Evolutionary conservation across 2,797 vertebrate genomes (phyloP).

Genomic region (Leptoclinus maculatus): DNA sequence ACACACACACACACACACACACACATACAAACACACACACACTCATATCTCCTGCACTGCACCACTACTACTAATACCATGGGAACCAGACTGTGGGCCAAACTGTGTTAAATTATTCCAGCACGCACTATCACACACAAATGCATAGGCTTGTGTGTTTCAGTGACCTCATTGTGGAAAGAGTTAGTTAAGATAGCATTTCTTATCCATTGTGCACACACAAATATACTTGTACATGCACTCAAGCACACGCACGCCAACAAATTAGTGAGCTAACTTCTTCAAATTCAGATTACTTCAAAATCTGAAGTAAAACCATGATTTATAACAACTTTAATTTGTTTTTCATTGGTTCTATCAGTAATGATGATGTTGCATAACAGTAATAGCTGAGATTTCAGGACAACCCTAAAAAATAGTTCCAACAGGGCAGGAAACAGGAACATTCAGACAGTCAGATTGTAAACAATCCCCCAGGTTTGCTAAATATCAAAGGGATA

Average conservation of each 20-base stretch:
- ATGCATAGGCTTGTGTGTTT: slow-evolving; percentile 56
- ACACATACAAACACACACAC: slow-evolving; percentile 43
- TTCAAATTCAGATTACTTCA: too few relatives aligned
- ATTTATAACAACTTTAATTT: neutral
- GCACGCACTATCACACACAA: slow-evolving; percentile 41
- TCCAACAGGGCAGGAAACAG: neutral
- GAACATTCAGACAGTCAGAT: neutral
- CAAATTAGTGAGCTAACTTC: neutral
- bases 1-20: slow-evolving; percentile 46
- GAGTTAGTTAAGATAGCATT: slow-evolving; percentile 65
- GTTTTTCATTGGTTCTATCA: neutral
- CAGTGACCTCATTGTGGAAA: slow-evolving; percentile 77
- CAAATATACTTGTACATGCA: slow-evolving; percentile 16
- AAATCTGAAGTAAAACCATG: neutral
- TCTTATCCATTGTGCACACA: slow-evolving; percentile 60
- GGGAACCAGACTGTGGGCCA: slow-evolving; percentile 71
- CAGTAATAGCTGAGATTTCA: neutral
- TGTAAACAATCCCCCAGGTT: neutral
- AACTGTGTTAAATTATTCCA: slow-evolving; percentile 62
- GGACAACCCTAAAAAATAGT: neutral
- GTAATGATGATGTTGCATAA: neutral
- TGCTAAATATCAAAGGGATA: neutral
- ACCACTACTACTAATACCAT: slow-evolving; percentile 46
- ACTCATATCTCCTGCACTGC: slow-evolving; percentile 44
- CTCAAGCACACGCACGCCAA: slow-evolving; percentile 6